Conservation (phyloP, 2,888 invertebrate species). For the Melipona beecheii region DNA sequence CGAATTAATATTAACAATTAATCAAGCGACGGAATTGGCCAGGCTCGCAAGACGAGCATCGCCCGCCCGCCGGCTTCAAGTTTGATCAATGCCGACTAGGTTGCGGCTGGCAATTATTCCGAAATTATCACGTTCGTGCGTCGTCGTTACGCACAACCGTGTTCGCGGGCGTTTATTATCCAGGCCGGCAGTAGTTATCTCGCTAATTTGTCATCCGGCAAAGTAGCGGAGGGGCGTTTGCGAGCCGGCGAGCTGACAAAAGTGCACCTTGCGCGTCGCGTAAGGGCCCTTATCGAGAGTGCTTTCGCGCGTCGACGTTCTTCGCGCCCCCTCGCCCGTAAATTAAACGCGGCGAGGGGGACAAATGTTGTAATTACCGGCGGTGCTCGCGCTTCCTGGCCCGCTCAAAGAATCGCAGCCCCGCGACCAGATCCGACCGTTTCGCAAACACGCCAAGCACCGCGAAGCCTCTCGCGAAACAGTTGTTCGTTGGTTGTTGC, state of each 20-base stretch:
- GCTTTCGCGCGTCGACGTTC: conserved; percentile 39
- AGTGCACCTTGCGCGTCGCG: conserved; percentile 43
- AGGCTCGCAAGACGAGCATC: conserved; percentile 17
- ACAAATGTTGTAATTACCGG: conserved; percentile 57
- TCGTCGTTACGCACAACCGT: conserved; percentile 48
- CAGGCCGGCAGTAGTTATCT: conserved; percentile 64
- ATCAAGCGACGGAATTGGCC: conserved; percentile 30
- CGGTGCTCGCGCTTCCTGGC: background rate
- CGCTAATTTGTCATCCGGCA: conserved; percentile 67
- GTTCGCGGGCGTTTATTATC: conserved; percentile 66
- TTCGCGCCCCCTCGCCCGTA: conserved; percentile 40
- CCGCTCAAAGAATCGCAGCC: background rate
- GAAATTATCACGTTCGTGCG: conserved; percentile 60
- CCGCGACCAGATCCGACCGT: too few relatives aligned
- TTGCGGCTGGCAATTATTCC: conserved; percentile 47
- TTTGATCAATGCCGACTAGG: conserved; percentile 56
- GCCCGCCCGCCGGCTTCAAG: conserved; percentile 24
- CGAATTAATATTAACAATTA: conserved; percentile 61
- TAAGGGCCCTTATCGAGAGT: conserved; percentile 51
- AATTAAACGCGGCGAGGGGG: conserved; percentile 22
- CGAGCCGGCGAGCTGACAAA: conserved; percentile 51
- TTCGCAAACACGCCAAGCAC: conserved; percentile 7
- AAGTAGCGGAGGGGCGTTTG: conserved; percentile 43
- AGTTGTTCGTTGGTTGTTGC: too few relatives aligned
- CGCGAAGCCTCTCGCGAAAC: background rate